These are phyloP conservation scores for Nezara viridula DNA, from an alignment of 2,888 invertebrate genomes.

Conservation along the genomic window DNA sequence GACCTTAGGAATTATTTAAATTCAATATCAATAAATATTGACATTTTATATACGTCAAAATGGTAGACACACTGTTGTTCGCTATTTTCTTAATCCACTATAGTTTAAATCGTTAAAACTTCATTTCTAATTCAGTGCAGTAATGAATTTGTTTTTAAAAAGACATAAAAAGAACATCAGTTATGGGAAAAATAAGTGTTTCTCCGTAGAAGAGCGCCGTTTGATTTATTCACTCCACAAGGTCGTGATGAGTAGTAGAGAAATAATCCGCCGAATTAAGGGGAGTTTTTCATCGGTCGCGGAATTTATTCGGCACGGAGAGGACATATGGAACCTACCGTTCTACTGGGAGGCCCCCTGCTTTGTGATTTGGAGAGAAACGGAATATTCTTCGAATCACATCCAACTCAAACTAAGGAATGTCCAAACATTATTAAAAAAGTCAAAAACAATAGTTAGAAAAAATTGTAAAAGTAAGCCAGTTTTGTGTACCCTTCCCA, in stretches of 20 bases:
- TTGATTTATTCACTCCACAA: no score
- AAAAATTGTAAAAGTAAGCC: constrained; percentile 10
- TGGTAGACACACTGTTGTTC: constrained; percentile 9
- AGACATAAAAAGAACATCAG: no score
- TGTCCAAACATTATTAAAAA: background rate
- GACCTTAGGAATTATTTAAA: no score
- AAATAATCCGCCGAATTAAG: no score
- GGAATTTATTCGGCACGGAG: constrained; percentile 27
- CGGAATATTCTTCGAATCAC: background rate
- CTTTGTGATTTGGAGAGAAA: background rate
- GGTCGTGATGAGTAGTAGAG: no score
- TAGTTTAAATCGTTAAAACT: constrained; percentile 14
- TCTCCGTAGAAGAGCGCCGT: no score
- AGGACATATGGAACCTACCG: constrained; percentile 34
- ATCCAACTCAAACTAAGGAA: background rate
- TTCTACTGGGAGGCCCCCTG: constrained; percentile 45
- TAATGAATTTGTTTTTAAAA: no score
- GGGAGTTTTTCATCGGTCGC: no score
- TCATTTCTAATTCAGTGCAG: constrained; percentile 2
- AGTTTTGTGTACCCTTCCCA: background rate
- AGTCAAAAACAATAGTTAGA: constrained; percentile 14
- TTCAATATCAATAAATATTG: no score
- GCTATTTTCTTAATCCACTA: constrained; percentile 17
- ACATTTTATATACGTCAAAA: no score
- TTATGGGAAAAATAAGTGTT: no score